phyloP scores from a whole-genome alignment of 2,797 vertebrate genomes.

The Typhlichthys subterraneus region DNA sequence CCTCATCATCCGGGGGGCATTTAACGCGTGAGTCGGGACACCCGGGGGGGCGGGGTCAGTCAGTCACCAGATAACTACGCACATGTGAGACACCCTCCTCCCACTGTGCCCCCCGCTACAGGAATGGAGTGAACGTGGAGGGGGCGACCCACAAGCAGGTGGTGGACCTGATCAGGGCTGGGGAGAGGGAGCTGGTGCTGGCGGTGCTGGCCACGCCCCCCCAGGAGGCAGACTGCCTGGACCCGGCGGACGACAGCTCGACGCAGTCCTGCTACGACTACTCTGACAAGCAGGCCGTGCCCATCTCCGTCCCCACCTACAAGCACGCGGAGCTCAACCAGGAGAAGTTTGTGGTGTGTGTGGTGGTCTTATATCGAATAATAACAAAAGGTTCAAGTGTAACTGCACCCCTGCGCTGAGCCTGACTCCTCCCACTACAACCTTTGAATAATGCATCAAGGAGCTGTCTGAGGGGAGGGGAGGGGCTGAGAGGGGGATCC shows the following conservation, averaged over 20 bases:
- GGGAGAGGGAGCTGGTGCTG: constrained; percentile 90
- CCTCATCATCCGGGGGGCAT: too few species aligned
- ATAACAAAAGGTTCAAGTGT: too few species aligned
- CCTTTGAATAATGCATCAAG: too few species aligned
- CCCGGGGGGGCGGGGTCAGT: too few species aligned
- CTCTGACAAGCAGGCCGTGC: constrained; percentile 95
- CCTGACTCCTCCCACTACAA: too few species aligned
- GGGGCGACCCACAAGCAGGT: constrained; percentile 97
- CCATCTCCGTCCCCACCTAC: constrained; percentile 96
- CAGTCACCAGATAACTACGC: too few species aligned
- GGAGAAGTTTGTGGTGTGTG: constrained; percentile 95
- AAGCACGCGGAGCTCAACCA: constrained; percentile 93
- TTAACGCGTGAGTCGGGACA: too few species aligned
- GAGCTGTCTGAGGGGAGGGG: too few species aligned
- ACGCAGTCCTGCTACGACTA: constrained; percentile 96
- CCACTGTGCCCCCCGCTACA: constrained; percentile 48
- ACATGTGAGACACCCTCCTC: not conserved
- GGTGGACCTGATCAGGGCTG: constrained; percentile 95
- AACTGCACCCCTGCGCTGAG: too few species aligned
- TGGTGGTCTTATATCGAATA: too few species aligned
- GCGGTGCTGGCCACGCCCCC: constrained; percentile 92
- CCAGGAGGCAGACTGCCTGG: constrained; percentile 91
- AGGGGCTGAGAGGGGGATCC: too few species aligned
- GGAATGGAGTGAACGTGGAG: constrained; percentile 94
- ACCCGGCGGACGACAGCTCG: constrained; percentile 88